phyloP scores from a whole-genome alignment of 2,888 invertebrate species.

The Apotomis capreana region DNA sequence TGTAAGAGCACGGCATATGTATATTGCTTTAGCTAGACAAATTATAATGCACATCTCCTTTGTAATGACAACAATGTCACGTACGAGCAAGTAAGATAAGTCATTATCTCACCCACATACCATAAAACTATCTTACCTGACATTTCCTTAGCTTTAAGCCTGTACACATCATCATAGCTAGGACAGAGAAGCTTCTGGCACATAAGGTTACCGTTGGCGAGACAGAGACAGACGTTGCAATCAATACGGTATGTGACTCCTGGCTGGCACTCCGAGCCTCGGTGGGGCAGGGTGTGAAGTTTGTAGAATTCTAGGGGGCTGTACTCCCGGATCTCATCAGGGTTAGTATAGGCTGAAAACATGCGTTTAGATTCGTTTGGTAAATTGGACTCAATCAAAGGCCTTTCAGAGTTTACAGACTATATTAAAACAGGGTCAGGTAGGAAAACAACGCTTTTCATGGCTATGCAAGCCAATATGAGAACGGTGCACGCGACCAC shows the following conservation, averaged over 20 bases:
- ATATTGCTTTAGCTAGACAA: no score
- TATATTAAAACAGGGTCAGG: no score
- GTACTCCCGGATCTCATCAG: not conserved
- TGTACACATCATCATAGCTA: conserved; percentile 55
- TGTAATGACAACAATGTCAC: no score
- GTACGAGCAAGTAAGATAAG: no score
- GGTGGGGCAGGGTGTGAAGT: conserved; percentile 51
- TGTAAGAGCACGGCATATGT: no score
- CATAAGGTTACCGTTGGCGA: conserved; percentile 54
- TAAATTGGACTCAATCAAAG: no score
- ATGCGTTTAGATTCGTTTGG: not conserved
- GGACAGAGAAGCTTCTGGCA: conserved; percentile 63
- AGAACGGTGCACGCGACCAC: no score
- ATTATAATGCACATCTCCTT: no score
- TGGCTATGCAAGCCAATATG: no score
- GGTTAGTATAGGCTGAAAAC: conserved; percentile 14
- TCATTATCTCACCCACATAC: no score
- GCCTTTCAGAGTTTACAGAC: no score
- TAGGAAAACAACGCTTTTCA: no score
- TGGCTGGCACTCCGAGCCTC: conserved; percentile 56
- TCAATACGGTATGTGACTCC: conserved; percentile 60
- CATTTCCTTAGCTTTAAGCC: conserved; percentile 52
- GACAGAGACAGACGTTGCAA: conserved; percentile 68
- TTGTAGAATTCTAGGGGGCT: conserved; percentile 7
- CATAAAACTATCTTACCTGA: conserved; percentile 54